Evolutionary conservation across 2,888 invertebrate genomes (phyloP).

Genomic region (Glyphotaelius pellucidus): DNA sequence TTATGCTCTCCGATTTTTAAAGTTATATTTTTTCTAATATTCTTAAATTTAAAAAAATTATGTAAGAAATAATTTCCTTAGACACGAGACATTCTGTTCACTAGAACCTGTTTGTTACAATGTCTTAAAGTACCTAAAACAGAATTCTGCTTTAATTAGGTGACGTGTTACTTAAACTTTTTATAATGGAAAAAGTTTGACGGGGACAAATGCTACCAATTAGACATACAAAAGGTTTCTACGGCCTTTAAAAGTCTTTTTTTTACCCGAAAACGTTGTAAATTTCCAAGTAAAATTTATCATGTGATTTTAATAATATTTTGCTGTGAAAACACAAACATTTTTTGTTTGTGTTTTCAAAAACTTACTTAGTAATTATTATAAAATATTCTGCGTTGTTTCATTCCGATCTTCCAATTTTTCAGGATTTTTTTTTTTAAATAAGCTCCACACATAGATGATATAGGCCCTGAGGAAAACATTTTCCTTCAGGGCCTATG

Average conservation of each 20-base stretch:
- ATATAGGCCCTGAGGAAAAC: no score
- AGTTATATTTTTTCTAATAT: background rate
- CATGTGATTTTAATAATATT: background rate
- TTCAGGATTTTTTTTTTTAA: no score
- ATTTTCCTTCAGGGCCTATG: no score
- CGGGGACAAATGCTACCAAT: conserved; percentile 27
- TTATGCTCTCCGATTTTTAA: no score
- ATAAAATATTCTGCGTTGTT: no score
- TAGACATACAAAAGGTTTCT: conserved; percentile 6
- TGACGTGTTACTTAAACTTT: conserved; percentile 27
- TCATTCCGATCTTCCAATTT: no score
- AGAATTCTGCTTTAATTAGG: background rate
- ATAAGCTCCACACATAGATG: no score
- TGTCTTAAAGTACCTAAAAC: background rate
- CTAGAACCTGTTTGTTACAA: background rate
- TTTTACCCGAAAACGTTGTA: background rate
- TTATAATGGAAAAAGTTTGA: conserved; percentile 23
- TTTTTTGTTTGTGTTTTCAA: no score
- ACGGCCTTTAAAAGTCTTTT: background rate
- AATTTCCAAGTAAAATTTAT: background rate
- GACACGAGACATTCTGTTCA: background rate
- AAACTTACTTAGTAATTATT: no score
- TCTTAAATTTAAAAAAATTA: background rate
- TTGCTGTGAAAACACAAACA: background rate
- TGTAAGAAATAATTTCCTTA: background rate